Conservation (phyloP, 2,797 vertebrate species). For the Silurus lanzhouensis region DNA sequence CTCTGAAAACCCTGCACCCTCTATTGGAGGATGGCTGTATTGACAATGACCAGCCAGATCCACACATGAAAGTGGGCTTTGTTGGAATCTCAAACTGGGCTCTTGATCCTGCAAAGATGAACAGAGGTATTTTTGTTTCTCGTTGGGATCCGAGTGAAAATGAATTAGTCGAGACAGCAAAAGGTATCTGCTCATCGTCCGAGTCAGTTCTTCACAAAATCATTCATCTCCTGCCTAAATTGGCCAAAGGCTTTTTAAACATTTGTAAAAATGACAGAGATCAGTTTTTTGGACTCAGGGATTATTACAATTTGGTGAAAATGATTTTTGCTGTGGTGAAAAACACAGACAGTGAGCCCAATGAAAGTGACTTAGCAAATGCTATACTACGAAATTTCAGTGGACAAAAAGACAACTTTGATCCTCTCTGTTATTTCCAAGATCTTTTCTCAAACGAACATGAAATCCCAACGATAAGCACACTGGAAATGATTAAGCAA, state of each 20-base stretch:
- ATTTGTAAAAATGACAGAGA: constrained; percentile 68
- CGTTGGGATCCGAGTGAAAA: constrained; percentile 74
- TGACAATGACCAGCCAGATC: constrained; percentile 72
- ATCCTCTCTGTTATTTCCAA: constrained; percentile 69
- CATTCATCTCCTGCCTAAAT: constrained; percentile 70
- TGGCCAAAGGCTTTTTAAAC: constrained; percentile 72
- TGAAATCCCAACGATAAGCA: constrained; percentile 67
- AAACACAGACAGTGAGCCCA: constrained; percentile 60
- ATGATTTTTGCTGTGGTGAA: constrained; percentile 72
- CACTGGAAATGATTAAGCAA: constrained; percentile 74
- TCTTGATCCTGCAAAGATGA: constrained; percentile 83
- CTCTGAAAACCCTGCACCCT: constrained; percentile 79
- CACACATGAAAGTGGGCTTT: constrained; percentile 81
- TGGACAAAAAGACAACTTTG: constrained; percentile 70
- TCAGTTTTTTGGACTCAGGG: constrained; percentile 82
- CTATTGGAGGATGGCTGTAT: constrained; percentile 81
- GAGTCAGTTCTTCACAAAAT: constrained; percentile 64
- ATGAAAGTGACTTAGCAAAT: constrained; percentile 66
- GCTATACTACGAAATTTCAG: constrained; percentile 80
- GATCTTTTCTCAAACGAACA: constrained; percentile 57
- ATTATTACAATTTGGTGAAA: constrained; percentile 81
- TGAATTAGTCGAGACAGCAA: constrained; percentile 77
- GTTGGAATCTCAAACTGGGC: constrained; percentile 85
- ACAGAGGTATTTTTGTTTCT: constrained; percentile 80
- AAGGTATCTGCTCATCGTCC: constrained; percentile 77